phyloP scores from a whole-genome alignment of 2,888 invertebrate genomes.

The Isoperla grammatica region DNA sequence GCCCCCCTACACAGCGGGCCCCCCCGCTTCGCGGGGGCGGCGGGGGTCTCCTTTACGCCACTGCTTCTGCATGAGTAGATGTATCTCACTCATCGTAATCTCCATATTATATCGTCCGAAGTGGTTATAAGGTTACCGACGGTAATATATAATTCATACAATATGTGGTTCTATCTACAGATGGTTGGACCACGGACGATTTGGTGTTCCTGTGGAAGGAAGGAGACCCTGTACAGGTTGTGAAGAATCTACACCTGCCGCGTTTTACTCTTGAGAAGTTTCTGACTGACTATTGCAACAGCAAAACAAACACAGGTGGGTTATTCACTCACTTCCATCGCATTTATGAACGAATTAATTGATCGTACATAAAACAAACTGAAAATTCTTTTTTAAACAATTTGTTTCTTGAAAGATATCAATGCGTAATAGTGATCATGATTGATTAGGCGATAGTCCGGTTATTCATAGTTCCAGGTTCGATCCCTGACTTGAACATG shows the following conservation, averaged over 20 bases:
- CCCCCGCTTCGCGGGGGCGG: too few species aligned
- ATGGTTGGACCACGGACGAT: constrained; percentile 97
- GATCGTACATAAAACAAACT: neutral
- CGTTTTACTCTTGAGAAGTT: constrained; percentile 93
- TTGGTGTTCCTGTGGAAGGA: constrained; percentile 95
- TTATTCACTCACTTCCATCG: constrained; percentile 40
- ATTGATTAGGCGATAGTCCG: neutral
- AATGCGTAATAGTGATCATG: neutral
- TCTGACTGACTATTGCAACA: constrained; percentile 92
- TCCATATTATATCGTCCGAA: too few species aligned
- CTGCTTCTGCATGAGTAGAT: too few species aligned
- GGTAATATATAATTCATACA: too few species aligned
- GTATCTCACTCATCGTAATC: too few species aligned
- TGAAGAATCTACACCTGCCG: constrained; percentile 88
- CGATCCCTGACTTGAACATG: too few species aligned
- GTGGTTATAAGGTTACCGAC: too few species aligned
- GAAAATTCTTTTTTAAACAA: neutral
- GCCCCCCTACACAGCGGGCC: too few species aligned
- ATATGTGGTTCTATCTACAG: constrained; percentile 50
- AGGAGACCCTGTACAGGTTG: constrained; percentile 92
- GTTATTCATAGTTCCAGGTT: too few species aligned
- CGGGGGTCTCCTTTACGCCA: too few species aligned
- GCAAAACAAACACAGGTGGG: constrained; percentile 92
- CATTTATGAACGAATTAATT: neutral
- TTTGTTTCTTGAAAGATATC: neutral